Evolutionary conservation across 1,140 invertebrate species (phyloP).

Genomic region (Vanessa tameamea): DNA sequence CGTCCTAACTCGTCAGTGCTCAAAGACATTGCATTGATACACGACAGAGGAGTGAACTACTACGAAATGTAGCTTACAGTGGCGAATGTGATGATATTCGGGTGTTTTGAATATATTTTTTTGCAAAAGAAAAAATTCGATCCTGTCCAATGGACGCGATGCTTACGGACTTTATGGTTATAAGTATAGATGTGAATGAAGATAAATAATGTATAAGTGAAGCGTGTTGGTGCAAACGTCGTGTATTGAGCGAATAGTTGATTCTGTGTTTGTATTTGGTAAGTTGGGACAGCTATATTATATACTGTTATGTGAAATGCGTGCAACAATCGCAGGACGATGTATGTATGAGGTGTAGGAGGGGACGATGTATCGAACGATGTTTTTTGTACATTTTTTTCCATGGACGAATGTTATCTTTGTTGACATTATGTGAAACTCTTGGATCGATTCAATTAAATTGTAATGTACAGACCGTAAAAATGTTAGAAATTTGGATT

Average conservation of each 20-base stretch:
- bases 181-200: constrained; percentile 7
- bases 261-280: constrained; percentile 70
- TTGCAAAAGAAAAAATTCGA: constrained; percentile 7
- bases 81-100: constrained; percentile 17
- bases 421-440: neutral
- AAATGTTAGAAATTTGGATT: neutral
- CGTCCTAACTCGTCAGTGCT: neutral
- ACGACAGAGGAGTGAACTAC: neutral
- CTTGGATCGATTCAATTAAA: neutral
- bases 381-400: neutral
- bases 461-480: neutral
- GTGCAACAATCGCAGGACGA: constrained; percentile 51
- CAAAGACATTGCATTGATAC: neutral
- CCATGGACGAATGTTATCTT: neutral
- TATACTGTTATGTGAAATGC: constrained; percentile 62
- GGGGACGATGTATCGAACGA: constrained; percentile 27
- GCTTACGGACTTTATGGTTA: constrained; percentile 16
- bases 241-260: constrained; percentile 59
- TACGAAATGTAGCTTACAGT: constrained; percentile 24
- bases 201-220: constrained; percentile 19
- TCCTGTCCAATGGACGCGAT: neutral
- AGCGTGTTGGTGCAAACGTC: constrained; percentile 62
- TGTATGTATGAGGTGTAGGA: constrained; percentile 39
- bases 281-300: constrained; percentile 70
- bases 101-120: constrained; percentile 21